phyloP scores from a whole-genome alignment of 1,140 invertebrate genomes.

The Heliconius himera region DNA sequence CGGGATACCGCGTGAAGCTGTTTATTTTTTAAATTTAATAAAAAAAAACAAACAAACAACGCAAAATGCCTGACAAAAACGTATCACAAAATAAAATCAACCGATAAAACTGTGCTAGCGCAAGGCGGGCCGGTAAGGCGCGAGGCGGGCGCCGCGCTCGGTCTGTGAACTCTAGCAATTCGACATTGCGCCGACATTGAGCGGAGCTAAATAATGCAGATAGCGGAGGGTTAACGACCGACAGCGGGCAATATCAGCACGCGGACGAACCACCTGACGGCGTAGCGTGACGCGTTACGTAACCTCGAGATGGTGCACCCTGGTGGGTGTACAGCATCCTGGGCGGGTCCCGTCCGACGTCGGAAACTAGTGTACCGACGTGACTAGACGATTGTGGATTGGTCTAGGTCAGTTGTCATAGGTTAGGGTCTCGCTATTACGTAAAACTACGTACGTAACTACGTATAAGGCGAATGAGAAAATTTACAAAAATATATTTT shows the following conservation, averaged over 20 bases:
- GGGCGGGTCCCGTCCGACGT: background rate
- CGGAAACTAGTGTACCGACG: background rate
- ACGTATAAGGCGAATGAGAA: too few species aligned
- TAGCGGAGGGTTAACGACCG: constrained; percentile 72
- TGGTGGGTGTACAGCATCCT: background rate
- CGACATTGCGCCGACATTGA: constrained; percentile 78
- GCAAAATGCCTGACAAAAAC: background rate
- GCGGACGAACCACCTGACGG: constrained; percentile 63
- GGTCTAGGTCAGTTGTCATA: background rate
- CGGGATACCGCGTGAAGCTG: too few species aligned
- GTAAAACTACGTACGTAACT: background rate
- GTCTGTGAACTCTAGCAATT: constrained; percentile 74
- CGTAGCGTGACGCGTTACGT: constrained; percentile 56
- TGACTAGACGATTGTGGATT: background rate
- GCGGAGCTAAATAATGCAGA: constrained; percentile 75
- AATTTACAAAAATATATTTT: too few species aligned
- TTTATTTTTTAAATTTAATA: too few species aligned
- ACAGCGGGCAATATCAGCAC: constrained; percentile 72
- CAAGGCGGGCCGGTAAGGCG: constrained; percentile 59
- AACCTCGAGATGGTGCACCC: constrained; percentile 43
- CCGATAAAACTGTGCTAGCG: constrained; percentile 62
- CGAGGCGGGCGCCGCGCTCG: constrained; percentile 53
- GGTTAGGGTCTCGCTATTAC: background rate
- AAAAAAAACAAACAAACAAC: background rate
- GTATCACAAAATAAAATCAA: constrained; percentile 2